phyloP scores from a whole-genome alignment of 2,113 vertebrate species.

The Scomber scombrus region DNA sequence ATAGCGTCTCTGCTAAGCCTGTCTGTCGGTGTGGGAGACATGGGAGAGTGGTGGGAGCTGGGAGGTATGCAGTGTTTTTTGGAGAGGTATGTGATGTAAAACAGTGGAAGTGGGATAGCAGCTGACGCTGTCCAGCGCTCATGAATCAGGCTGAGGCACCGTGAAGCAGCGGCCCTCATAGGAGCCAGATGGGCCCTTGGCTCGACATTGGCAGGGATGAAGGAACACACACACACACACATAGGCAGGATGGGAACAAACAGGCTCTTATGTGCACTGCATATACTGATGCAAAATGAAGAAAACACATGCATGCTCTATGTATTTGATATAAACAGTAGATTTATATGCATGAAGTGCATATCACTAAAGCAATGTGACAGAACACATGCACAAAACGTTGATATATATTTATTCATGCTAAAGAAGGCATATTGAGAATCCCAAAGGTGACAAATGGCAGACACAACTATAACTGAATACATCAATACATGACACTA shows the following conservation, averaged over 20 bases:
- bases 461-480: not conserved
- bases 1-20: constrained; percentile 28
- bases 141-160: constrained; percentile 82
- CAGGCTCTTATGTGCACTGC: constrained; percentile 29
- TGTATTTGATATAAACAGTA: not conserved
- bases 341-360: not conserved
- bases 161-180: constrained; percentile 78
- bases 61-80: constrained; percentile 60
- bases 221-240: constrained; percentile 55
- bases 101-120: constrained; percentile 75
- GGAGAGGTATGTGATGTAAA: constrained; percentile 69
- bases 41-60: constrained; percentile 47
- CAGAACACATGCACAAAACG: not conserved
- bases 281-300: constrained; percentile 21
- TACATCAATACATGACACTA: not conserved
- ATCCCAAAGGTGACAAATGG: not conserved
- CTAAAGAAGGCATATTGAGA: too few relatives aligned
- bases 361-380: not conserved
- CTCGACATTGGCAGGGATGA: constrained; percentile 41
- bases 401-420: not conserved
- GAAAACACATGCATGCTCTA: not conserved
- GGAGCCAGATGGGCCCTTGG: constrained; percentile 80
- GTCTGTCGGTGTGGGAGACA: constrained; percentile 15
- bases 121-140: constrained; percentile 77
- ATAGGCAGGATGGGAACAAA: constrained; percentile 51